Percentiles rank a stretch among this genome's conserved stretches.
These are phyloP conservation scores for Lutjanus erythropterus DNA, from an alignment of 2,113 vertebrate genomes.

Conservation along the genomic window DNA sequence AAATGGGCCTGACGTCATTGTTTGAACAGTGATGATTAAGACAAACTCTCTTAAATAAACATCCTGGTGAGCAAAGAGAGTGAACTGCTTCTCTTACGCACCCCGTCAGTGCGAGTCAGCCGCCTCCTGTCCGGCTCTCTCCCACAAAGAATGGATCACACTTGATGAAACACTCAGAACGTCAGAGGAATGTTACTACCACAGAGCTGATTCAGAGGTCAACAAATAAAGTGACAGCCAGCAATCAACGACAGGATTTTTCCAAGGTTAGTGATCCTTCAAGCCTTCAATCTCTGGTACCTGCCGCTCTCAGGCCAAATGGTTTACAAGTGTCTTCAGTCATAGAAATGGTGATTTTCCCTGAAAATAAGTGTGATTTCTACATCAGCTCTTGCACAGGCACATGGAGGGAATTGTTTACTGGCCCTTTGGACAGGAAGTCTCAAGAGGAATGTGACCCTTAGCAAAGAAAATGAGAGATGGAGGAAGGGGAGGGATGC, in stretches of 20 bases:
- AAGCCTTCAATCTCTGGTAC: background rate
- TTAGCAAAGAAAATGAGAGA: slow-evolving; percentile 11
- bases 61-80: slow-evolving; percentile 29
- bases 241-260: background rate
- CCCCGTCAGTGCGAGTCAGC: background rate
- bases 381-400: background rate
- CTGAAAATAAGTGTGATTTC: background rate
- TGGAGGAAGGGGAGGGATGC: background rate
- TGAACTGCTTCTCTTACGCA: background rate
- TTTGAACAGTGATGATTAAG: slow-evolving; percentile 22
- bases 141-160: background rate
- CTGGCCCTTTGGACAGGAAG: slow-evolving; percentile 36
- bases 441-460: slow-evolving; percentile 37
- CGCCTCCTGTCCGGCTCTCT: background rate
- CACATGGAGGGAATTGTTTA: background rate
- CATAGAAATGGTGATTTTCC: background rate
- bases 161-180: background rate
- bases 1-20: background rate
- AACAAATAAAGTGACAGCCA: background rate
- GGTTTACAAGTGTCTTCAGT: no score
- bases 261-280: background rate
- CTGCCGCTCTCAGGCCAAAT: background rate
- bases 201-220: background rate
- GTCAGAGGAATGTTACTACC: background rate
- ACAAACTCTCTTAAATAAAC: slow-evolving; percentile 51